Base-by-base conservation (phyloP, 1,140 invertebrate species). In the Hypsibius dujardini region DNA sequence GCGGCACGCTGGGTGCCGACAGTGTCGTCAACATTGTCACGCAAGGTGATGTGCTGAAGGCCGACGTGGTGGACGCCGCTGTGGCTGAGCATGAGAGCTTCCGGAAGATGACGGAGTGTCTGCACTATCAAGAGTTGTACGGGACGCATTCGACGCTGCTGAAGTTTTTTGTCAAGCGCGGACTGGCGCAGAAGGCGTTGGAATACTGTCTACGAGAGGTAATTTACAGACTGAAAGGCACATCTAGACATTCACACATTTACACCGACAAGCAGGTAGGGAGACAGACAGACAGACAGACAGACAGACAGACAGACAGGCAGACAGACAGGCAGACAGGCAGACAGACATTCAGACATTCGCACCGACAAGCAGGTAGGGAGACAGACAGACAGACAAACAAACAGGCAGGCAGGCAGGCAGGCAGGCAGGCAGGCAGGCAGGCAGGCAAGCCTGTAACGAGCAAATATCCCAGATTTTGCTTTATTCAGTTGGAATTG, bases 171-270 rank as follows among this genome's bases (percentile, higher is more conserved):
- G 45, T 67, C 12, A 67, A 67, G 42, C 12, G 45, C 12, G 62
- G 62, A 3, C 42, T 67, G 42, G 45, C 42, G 3, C 62, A 67
- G 62, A 67, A 67, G 45, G 62, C 62, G 7, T 42, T 67, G 62
- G 62, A 67, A 45, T 67, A 67, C 42, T 67, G 12, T 42, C 45
- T 67, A 42, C 62, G 62, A 12, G 62, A 67, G 42, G 62, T 67
- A 67, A 12, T 12, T 15, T 28, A 28, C 28, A 28, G 28, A 28
- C 28, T 28, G 28, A 28, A 28, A 28, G 28, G 28, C 28, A 28
- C 28, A 28, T 28, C 28, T 28, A 28, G 28, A 28, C 28, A 28
- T 28, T 28, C 28, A 28, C 28, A 28, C 28, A 28, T 28, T 28
- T 28, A 28, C 28, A 28, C 28, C 28, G 28, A 28, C 28, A 28